Conservation (phyloP, 2,113 vertebrate genomes). For the Thymallus thymallus region DNA sequence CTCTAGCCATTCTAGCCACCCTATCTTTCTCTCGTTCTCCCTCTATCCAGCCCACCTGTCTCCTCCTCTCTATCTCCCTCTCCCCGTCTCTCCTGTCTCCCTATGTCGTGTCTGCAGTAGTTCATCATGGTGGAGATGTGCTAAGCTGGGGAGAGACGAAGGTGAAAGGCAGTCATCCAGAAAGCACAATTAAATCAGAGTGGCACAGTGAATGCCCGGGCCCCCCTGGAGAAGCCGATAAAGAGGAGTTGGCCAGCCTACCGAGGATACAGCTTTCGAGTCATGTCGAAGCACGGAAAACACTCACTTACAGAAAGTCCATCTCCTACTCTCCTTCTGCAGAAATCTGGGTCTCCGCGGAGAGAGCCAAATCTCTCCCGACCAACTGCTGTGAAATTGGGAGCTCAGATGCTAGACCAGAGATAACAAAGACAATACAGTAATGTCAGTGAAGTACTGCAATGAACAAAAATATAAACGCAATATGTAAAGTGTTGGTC, state of each 20-base stretch:
- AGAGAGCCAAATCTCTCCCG: constrained; percentile 33
- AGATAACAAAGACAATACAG: constrained; percentile 16
- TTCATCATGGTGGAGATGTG: constrained; percentile 42
- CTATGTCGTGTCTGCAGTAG: background rate
- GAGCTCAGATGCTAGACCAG: constrained; percentile 30
- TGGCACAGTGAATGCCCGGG: constrained; percentile 12
- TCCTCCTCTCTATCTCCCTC: constrained; percentile 9
- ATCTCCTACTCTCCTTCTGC: background rate
- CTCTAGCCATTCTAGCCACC: background rate
- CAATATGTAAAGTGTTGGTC: too few species aligned
- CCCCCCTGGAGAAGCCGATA: constrained; percentile 68
- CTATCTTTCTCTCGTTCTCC: background rate
- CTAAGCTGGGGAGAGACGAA: constrained; percentile 63
- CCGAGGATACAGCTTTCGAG: constrained; percentile 45
- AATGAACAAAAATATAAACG: too few species aligned
- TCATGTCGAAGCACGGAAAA: constrained; percentile 16
- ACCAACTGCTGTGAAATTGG: constrained; percentile 60
- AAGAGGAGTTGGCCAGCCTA: constrained; percentile 37
- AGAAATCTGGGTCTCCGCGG: constrained; percentile 5
- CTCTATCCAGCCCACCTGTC: background rate
- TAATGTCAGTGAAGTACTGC: background rate
- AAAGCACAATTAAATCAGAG: constrained; percentile 76
- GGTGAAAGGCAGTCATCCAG: constrained; percentile 71
- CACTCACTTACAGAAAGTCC: background rate
- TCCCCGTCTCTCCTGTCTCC: background rate